Conservation (phyloP, 2,888 invertebrate species). For the Drosophila nr. medialis region DNA sequence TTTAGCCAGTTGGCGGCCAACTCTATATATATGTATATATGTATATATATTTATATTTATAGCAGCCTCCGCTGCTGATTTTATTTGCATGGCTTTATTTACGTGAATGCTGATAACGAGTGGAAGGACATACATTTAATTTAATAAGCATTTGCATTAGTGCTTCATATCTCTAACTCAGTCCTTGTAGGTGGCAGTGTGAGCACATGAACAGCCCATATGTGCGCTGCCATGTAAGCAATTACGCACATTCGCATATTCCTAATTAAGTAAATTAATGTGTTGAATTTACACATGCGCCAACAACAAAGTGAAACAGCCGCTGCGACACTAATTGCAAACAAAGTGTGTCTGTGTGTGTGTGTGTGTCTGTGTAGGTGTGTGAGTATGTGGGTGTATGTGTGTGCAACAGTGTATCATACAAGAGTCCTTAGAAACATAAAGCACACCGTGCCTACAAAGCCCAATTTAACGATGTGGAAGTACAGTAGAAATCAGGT, state of each 20-base stretch:
- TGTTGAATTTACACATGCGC: conserved; percentile 68
- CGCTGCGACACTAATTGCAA: conserved; percentile 78
- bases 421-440: conserved; percentile 33
- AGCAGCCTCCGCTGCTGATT: conserved; percentile 10
- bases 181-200: conserved; percentile 12
- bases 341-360: conserved; percentile 58
- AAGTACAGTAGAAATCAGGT: conserved; percentile 29
- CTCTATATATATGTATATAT: neutral
- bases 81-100: conserved; percentile 33
- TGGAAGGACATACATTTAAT: conserved; percentile 65
- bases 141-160: conserved; percentile 74
- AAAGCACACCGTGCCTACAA: conserved; percentile 2
- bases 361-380: neutral
- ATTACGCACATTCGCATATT: conserved; percentile 74
- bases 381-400: conserved; percentile 8
- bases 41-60: neutral
- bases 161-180: conserved; percentile 46
- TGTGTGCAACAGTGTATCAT: conserved; percentile 17
- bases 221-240: conserved; percentile 70
- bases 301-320: conserved; percentile 73
- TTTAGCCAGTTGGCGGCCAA: conserved; percentile 39
- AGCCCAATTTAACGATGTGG: conserved; percentile 14
- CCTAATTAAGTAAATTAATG: conserved; percentile 80
- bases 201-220: conserved; percentile 52
- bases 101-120: conserved; percentile 21